Evolutionary conservation across 2,113 vertebrate species (phyloP), one percentile per base, ranked within the genome.

Genomic region (Cryptomyrus ogoouensis): DNA sequence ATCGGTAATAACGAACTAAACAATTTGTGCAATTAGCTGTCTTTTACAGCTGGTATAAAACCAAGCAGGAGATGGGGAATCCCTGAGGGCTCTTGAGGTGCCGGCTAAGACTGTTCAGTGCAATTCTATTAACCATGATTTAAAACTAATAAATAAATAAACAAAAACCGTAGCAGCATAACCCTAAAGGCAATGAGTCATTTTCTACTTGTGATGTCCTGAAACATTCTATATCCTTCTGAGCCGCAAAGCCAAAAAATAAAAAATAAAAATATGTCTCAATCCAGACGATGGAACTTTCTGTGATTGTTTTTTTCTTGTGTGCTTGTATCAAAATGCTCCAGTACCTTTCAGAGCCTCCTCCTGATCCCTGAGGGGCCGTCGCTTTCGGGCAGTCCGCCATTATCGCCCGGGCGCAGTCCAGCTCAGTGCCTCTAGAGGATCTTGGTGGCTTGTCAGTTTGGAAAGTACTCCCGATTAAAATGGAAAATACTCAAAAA

Each of bases 271-370:
- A 46, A 47, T 8, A 21, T 8, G 10, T 24, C 83, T 47, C 44
- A 13, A n/a, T 17, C 53, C n/a, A 27, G 50, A n/a, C 12, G 53
- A 46, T 24, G 21, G 39, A 90, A 31, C 49, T 50, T 47, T 1
- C 35, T 47, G 21, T 50, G 24, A 50, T 17, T 70, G 44, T 84
- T 87, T 47, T 62, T 12, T n/a, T 52, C 52, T 24, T 87, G 62
- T 52, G 70, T 42, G 44, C 44, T 50, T 13, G 21, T 77, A 84
- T 87, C 58, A 90, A 58, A 74, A 87, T 39, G 89, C 50, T 56
- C 46, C 47, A 53, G 84, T 9, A 27, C 50, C 39, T 85, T 15
- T 15, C 46, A 2, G 77, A 52, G 9, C n/a, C 13, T 44, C 56
- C 58, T 17, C 31, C 44, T 44, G 24, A 15, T 85, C 58, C 62